Evolutionary conservation across 53 echinoderm and acorn worm species (phyloP).

Genomic region (Hippasteria phrygiana): DNA sequence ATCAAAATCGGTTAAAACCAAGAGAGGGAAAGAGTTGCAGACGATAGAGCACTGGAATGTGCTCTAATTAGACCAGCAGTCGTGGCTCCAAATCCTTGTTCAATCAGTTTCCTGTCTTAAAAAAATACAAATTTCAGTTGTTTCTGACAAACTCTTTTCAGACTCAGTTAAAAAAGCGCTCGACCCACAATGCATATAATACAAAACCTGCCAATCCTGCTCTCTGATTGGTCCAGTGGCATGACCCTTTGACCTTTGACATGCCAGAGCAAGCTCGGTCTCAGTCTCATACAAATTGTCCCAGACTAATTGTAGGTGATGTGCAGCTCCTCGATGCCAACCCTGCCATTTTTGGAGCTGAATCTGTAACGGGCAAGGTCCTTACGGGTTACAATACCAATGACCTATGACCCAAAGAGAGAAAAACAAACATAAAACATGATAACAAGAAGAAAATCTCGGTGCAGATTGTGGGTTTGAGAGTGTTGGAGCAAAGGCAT

Average conservation of each 20-base stretch:
- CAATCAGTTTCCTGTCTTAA: too few species aligned
- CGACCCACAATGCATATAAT: background rate
- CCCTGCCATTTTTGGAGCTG: constrained; percentile 62
- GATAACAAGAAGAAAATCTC: too few species aligned
- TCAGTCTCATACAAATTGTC: background rate
- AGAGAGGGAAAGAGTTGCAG: too few species aligned
- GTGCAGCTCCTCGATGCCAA: constrained; percentile 46
- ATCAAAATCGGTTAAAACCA: too few species aligned
- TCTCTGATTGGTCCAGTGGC: background rate
- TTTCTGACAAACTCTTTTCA: too few species aligned
- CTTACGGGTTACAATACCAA: constrained; percentile 95
- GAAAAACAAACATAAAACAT: background rate
- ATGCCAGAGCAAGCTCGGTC: background rate
- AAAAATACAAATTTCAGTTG: too few species aligned
- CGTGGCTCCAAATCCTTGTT: too few species aligned
- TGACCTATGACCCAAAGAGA: constrained; percentile 69
- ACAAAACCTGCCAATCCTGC: background rate
- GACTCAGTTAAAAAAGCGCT: too few species aligned
- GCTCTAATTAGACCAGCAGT: too few species aligned
- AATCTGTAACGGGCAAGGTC: constrained; percentile 90
- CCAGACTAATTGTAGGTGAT: constrained; percentile 43
- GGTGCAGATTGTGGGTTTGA: too few species aligned
- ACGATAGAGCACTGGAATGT: too few species aligned
- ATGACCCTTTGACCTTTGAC: background rate
- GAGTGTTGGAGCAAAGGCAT: too few species aligned